Evolutionary conservation across 2,797 vertebrate species (phyloP).

Genomic region (Benthosema pterotum): DNA sequence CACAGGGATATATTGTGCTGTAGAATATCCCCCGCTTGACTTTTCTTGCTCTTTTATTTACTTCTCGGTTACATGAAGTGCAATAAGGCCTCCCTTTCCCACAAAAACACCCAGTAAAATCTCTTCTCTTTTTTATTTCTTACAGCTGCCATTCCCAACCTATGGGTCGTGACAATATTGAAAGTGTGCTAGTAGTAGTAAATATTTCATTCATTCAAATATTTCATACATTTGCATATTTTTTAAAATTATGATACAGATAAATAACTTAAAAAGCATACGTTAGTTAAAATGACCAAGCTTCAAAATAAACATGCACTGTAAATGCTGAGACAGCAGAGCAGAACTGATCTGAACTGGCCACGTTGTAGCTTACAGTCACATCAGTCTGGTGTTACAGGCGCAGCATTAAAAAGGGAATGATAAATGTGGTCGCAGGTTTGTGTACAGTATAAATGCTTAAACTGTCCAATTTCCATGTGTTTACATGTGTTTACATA

Average conservation of each 20-base stretch:
- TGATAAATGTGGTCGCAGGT: neutral
- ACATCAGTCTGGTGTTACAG: constrained; percentile 21
- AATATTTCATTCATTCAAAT: too few species aligned
- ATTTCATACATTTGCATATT: too few species aligned
- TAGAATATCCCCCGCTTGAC: constrained; percentile 25
- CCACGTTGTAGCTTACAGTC: constrained; percentile 24
- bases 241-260: too few species aligned
- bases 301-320: too few species aligned
- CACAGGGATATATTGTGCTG: constrained; percentile 15
- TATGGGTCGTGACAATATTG: too few species aligned
- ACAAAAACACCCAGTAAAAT: constrained; percentile 3
- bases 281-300: too few species aligned
- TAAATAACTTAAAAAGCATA: too few species aligned
- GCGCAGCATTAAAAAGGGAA: neutral
- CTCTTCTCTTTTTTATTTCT: constrained; percentile 20
- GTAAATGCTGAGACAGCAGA: constrained; percentile 5
- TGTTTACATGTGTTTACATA: neutral
- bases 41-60: constrained; percentile 16
- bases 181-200: too few species aligned
- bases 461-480: neutral
- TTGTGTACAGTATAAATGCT: neutral
- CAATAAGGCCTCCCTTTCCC: constrained; percentile 27
- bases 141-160: too few species aligned
- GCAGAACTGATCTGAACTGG: constrained; percentile 33
- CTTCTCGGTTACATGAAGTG: constrained; percentile 22